Conservation (phyloP, 2,888 invertebrate species). For the Leucania comma region DNA sequence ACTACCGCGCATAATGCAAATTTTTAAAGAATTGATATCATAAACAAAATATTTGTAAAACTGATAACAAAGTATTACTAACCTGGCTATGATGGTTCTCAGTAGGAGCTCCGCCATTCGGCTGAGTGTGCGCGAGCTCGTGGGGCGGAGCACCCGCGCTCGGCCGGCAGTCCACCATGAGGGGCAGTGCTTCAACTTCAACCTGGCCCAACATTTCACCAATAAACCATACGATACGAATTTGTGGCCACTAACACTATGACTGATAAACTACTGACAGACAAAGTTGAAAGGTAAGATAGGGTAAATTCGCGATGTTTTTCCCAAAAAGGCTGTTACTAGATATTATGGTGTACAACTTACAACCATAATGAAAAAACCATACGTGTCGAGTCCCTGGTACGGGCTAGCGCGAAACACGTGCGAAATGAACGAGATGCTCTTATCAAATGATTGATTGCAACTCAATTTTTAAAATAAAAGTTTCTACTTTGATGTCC, state of each 20-base stretch:
- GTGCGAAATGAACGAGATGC: constrained; percentile 20
- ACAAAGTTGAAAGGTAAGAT: background rate
- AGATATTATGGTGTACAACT: background rate
- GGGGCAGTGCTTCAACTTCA: constrained; percentile 85
- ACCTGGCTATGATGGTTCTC: constrained; percentile 81
- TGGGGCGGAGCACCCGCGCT: constrained; percentile 82
- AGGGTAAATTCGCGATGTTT: constrained; percentile 2
- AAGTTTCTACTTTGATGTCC: constrained; percentile 21
- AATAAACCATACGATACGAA: constrained; percentile 6
- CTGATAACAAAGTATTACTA: constrained; percentile 1
- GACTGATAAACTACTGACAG: constrained; percentile 46
- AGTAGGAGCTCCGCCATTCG: constrained; percentile 76
- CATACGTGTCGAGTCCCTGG: constrained; percentile 1
- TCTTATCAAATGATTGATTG: constrained; percentile 51
- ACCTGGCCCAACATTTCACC: constrained; percentile 69
- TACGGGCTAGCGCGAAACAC: background rate
- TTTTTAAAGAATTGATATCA: background rate
- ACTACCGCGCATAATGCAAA: background rate
- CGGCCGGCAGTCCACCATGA: constrained; percentile 88
- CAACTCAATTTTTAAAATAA: constrained; percentile 24
- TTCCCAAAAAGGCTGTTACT: background rate
- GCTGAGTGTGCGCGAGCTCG: constrained; percentile 76
- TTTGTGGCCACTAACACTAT: constrained; percentile 22
- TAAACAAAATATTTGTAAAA: background rate
- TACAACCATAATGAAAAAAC: constrained; percentile 31